Evolutionary conservation across 2,113 vertebrate genomes (phyloP), one percentile per base, ranked within the genome.

Genomic region (Porphyrio hochstetteri): DNA sequence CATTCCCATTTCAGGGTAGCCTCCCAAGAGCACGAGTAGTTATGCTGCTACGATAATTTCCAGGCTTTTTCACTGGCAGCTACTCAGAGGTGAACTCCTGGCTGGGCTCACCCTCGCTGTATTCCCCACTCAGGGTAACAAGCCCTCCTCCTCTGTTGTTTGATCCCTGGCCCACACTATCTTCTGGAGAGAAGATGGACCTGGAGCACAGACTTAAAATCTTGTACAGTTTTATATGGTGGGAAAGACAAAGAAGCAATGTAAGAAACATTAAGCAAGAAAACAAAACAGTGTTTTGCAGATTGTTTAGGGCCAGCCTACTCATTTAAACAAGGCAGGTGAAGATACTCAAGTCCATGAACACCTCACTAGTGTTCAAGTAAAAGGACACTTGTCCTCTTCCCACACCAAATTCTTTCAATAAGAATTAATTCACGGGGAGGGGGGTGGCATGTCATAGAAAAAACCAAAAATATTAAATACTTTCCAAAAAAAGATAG

Each of bases 61-160:
- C 69, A 76, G 28, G 69, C 70, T 93, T 74, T 70, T 77, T 23
- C 88, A 70, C 72, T 83, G 59, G 82, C 82, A 93, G 84, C 69
- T 89, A 52, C 92, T 89, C 52, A 24, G 84, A 94, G 78, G 70
- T 64, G 48, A 94, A 90, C 76, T 91, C 87, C 82, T 71, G 84
- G 65, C 85, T 24, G 33, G 50, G 63, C 21, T 72, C 88, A 60
- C 0, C 1, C 28, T 35, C 17, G 23, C 16, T 42, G 19, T n/a
- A 76, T 31, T 83, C 57, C 80, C 24, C 29, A 17, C 36, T 5
- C 7, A 14, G 64, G 68, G 44, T 31, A 87, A 82, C 27, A 3
- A 78, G 65, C 46, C 11, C 9, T 23, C 7, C 46, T 40, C 23
- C 60, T 7, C 10, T 9, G 28, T 18, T 36, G 8, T 74, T 88